Evolutionary conservation across 2,797 vertebrate species (phyloP), one percentile per base, ranked within the genome.

Genomic region (Halcyon chelicuti): DNA sequence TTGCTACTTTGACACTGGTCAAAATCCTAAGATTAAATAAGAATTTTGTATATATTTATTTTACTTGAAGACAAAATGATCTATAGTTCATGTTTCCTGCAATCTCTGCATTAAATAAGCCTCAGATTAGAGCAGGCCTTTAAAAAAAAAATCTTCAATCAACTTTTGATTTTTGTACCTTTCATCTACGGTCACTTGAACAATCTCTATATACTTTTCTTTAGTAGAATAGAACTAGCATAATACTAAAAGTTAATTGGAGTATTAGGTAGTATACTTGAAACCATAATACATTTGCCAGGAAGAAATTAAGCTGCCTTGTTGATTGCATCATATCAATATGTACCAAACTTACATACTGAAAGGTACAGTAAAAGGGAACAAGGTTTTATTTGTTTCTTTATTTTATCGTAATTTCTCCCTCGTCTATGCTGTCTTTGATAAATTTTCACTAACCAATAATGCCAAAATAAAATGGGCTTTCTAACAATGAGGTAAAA

Each of bases 221-320:
- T 98, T 98, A 98, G 97, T 98, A 98, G 97, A 95, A 96, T 94
- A 97, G 96, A 95, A 88, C 97, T 98, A 98, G 97, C 96, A 95
- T 97, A 95, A 96, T 78, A 97, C 84, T 97, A 96, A 97, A 95
- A 96, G 97, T 98, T 98, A 98, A 98, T 90, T 88, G 96, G 94
- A 95, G 82, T 71, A 86, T 84, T 98, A 98, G 98, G 98, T 98
- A 98, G 98, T 97, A 96, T 94, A 95, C 76, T 97, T 97, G 94
- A 93, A 84, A 84, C 92, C n/a, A 55, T 75, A 85, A 57, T 44
- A 72, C 14, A 68, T 95, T 49, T 86, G 21, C 72, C 74, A 57
- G 95, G 93, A 97, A 93, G 85, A 93, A 84, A 86, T 67, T 86
- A 95, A 49, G 79, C 62, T 96, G 87, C 71, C 87, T 67, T 90